Percentiles rank a stretch among this genome's conserved stretches.
Evolutionary conservation across 92 coral and sea anemone species (phyloP).

Genomic region (Palythoa caribaeorum): DNA sequence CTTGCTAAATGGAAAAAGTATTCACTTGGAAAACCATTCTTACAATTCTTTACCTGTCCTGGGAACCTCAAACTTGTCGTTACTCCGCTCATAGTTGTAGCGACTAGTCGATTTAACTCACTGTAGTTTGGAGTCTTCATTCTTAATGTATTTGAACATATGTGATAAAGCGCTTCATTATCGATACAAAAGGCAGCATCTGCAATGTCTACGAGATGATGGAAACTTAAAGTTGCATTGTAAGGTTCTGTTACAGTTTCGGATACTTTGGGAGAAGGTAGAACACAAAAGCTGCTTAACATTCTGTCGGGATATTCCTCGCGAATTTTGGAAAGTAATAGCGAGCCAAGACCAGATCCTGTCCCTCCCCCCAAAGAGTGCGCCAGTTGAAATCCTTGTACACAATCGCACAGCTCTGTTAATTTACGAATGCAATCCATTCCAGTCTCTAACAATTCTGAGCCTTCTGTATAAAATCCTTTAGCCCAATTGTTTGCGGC

Average conservation of each 20-base stretch:
- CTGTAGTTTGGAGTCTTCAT: slow-evolving; percentile 83
- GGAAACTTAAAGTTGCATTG: slow-evolving; percentile 93
- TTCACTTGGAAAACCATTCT: background rate
- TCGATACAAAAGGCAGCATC: slow-evolving; percentile 93
- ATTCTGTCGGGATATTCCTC: slow-evolving; percentile 92
- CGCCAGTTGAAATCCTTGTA: slow-evolving; percentile 92
- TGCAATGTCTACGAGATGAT: slow-evolving; percentile 88
- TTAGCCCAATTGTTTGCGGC: slow-evolving; percentile 97
- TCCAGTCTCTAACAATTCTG: slow-evolving; percentile 84
- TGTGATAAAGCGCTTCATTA: slow-evolving; percentile 88
- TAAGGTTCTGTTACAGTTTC: slow-evolving; percentile 98
- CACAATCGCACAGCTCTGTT: slow-evolving; percentile 87
- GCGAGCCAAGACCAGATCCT: slow-evolving; percentile 89
- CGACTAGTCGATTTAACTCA: slow-evolving; percentile 80
- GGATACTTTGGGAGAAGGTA: slow-evolving; percentile 95
- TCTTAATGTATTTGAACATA: slow-evolving; percentile 78
- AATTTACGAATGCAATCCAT: slow-evolving; percentile 92
- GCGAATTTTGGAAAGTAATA: slow-evolving; percentile 86
- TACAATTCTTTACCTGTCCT: slow-evolving; percentile 75
- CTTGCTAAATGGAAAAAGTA: no score
- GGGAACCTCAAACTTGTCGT: slow-evolving; percentile 90
- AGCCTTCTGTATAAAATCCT: slow-evolving; percentile 93
- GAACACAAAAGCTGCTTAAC: slow-evolving; percentile 83
- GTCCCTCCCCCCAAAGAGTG: slow-evolving; percentile 95
- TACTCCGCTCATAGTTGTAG: slow-evolving; percentile 89